Conservation (phyloP, 2,888 invertebrate genomes). For the Pasiphila rectangulata region DNA sequence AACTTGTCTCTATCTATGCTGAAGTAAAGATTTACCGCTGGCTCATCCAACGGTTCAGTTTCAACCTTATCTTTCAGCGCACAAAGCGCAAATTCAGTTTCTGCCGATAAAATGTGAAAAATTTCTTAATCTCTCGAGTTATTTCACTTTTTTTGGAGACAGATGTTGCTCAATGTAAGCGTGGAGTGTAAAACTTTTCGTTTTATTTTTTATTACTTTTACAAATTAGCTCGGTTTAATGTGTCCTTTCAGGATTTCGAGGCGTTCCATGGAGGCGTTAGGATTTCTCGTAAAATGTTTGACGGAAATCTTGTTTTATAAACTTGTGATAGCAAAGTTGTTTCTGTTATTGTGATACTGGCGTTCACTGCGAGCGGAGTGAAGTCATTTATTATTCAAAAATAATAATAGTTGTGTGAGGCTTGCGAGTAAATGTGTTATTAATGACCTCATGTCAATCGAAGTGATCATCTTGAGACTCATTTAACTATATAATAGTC, state of each 20-base stretch:
- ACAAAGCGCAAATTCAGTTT: conserved; percentile 31
- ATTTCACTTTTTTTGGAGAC: conserved; percentile 50
- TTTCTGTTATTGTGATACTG: too few relatives aligned
- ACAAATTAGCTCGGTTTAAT: conserved; percentile 39
- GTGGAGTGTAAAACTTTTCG: conserved; percentile 49
- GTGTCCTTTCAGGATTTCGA: conserved; percentile 23
- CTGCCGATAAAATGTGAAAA: conserved; percentile 27
- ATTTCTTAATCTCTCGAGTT: conserved; percentile 48
- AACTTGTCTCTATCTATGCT: conserved; percentile 58
- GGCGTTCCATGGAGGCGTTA: conserved; percentile 12
- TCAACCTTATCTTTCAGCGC: conserved; percentile 31
- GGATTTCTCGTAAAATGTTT: neutral
- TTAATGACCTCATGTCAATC: too few relatives aligned
- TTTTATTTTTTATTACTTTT: conserved; percentile 50
- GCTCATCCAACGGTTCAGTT: conserved; percentile 33
- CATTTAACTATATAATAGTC: too few relatives aligned
- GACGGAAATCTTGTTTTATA: neutral
- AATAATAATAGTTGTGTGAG: too few relatives aligned
- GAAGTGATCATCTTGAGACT: too few relatives aligned
- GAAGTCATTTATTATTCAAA: too few relatives aligned
- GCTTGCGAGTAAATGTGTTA: too few relatives aligned
- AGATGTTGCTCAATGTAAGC: conserved; percentile 54
- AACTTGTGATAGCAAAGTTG: too few relatives aligned
- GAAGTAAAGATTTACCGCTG: conserved; percentile 49
- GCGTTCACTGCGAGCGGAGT: too few relatives aligned